A percentile compares a stretch with the other conserved stretches of the same genome.
Conservation (phyloP, 2,888 invertebrate genomes). For the Aquatica leii region DNA sequence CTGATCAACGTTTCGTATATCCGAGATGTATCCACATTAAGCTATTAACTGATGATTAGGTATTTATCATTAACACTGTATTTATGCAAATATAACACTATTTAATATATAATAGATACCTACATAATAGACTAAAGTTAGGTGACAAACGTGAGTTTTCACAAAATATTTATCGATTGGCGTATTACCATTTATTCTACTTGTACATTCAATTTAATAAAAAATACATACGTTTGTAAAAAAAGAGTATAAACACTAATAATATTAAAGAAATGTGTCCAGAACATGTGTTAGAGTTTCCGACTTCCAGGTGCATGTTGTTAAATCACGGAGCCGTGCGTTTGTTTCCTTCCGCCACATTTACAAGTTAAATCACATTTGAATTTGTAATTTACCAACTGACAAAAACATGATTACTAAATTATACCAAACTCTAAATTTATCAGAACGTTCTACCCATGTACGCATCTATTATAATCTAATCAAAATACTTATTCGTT, state of each 20-base stretch:
- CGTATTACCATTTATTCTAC: background rate
- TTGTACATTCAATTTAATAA: too few species aligned
- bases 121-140: too few species aligned
- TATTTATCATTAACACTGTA: too few species aligned
- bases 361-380: constrained; percentile 47
- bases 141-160: constrained; percentile 4
- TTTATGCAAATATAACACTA: too few species aligned
- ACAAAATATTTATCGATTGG: constrained; percentile 4
- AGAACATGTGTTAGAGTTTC: constrained; percentile 39
- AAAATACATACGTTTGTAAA: background rate
- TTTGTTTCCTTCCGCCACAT: constrained; percentile 46
- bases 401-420: constrained; percentile 51
- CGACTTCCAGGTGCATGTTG: constrained; percentile 41
- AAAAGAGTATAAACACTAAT: constrained; percentile 24
- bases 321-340: constrained; percentile 43
- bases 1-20: too few species aligned
- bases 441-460: constrained; percentile 27
- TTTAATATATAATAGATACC: too few species aligned
- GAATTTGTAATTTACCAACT: constrained; percentile 46
- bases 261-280: constrained; percentile 35
- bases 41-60: too few species aligned
- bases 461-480: constrained; percentile 17
- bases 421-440: constrained; percentile 42
- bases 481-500: background rate
- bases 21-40: too few species aligned